phyloP scores from a whole-genome alignment of 1,140 invertebrate species.

The Drosophila nigromelanica region DNA sequence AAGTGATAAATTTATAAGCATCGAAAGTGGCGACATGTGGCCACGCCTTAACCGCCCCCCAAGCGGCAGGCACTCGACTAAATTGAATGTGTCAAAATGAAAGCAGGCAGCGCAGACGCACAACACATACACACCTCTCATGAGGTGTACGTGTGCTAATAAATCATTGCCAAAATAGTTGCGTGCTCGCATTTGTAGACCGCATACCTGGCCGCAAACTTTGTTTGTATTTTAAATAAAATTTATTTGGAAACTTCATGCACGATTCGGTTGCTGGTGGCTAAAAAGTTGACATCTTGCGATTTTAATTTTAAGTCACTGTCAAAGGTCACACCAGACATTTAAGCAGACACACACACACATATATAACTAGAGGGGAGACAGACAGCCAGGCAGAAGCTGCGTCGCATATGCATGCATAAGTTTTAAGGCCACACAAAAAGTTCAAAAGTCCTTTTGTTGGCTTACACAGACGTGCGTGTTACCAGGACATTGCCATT shows the following conservation, averaged over 20 bases:
- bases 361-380: background rate
- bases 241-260: constrained; percentile 64
- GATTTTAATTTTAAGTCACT: constrained; percentile 42
- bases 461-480: constrained; percentile 44
- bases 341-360: constrained; percentile 4
- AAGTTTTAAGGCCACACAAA: constrained; percentile 58
- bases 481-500: constrained; percentile 48
- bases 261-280: constrained; percentile 49
- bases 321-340: constrained; percentile 51
- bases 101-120: constrained; percentile 42
- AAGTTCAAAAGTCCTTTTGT: constrained; percentile 47
- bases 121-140: constrained; percentile 5
- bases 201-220: constrained; percentile 56
- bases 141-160: constrained; percentile 51
- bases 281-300: constrained; percentile 62
- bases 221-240: constrained; percentile 59
- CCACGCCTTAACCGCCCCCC: background rate
- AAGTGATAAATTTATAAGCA: constrained; percentile 55
- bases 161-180: constrained; percentile 74
- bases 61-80: constrained; percentile 42
- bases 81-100: constrained; percentile 71
- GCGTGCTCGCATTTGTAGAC: constrained; percentile 61
- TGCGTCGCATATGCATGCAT: constrained; percentile 57
- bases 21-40: constrained; percentile 60
- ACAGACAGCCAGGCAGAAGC: constrained; percentile 26